Evolutionary conservation across 2,797 vertebrate genomes (phyloP).

Genomic region (Balearica regulorum): DNA sequence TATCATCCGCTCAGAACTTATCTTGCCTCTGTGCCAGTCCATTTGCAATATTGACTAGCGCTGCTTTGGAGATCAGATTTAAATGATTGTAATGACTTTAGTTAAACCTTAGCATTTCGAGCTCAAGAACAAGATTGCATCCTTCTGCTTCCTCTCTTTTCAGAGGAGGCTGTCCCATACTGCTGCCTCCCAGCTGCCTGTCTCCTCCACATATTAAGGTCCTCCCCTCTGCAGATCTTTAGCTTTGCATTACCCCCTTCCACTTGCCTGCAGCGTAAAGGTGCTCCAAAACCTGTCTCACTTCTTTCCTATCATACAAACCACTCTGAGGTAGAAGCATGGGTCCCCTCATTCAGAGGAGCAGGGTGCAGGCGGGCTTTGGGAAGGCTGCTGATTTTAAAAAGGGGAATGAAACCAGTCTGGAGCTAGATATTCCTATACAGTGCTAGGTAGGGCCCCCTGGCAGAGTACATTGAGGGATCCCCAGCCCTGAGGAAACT

Average conservation of each 20-base stretch:
- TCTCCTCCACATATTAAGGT: not conserved
- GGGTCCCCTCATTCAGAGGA: not conserved
- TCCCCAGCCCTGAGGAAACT: not conserved
- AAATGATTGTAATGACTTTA: not conserved
- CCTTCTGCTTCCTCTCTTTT: not conserved
- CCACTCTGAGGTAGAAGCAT: not conserved
- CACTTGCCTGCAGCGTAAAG: not conserved
- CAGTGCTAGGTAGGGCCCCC: not conserved
- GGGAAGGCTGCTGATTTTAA: not conserved
- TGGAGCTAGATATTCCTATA: not conserved
- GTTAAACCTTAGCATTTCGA: not conserved
- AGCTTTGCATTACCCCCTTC: not conserved
- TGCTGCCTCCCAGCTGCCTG: not conserved
- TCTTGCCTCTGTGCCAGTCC: not conserved
- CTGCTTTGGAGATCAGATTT: slow-evolving; percentile 6
- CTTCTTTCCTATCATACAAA: not conserved
- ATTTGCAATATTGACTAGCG: not conserved
- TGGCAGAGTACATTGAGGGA: not conserved
- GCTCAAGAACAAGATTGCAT: not conserved
- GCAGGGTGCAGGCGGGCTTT: not conserved
- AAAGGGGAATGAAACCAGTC: not conserved
- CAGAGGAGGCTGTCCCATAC: not conserved
- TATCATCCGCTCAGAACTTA: not conserved
- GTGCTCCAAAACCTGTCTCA: not conserved
- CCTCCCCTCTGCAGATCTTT: not conserved